Percentiles rank a stretch among this genome's conserved stretches.
Evolutionary conservation across 2,797 vertebrate genomes (phyloP).

Genomic region (Peromyscus melanophrys): DNA sequence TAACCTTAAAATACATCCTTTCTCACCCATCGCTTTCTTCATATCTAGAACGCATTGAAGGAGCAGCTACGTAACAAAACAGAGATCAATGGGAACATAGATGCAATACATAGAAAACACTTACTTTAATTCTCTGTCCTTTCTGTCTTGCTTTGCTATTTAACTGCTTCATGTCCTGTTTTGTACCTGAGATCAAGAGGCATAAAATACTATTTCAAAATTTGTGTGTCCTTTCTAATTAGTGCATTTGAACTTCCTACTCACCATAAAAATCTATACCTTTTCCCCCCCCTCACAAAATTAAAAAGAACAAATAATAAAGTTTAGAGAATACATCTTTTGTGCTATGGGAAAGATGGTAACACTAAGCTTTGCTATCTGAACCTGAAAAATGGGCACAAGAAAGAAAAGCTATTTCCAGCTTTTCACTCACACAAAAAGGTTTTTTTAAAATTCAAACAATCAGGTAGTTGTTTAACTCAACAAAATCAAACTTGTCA

Average conservation of each 20-base stretch:
- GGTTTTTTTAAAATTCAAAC: neutral
- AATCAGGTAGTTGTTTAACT: conserved; percentile 44
- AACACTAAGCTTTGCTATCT: conserved; percentile 19
- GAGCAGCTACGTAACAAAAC: conserved; percentile 83
- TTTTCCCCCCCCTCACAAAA: conserved; percentile 50
- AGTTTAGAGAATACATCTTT: conserved; percentile 37
- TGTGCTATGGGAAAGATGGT: conserved; percentile 26
- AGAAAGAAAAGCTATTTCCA: conserved; percentile 43
- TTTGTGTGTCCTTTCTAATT: conserved; percentile 85
- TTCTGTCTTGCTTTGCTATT: conserved; percentile 89
- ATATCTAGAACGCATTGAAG: conserved; percentile 70
- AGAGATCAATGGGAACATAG: conserved; percentile 87
- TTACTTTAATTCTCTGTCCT: conserved; percentile 88
- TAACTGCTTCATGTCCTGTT: conserved; percentile 88
- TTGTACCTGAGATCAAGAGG: conserved; percentile 89
- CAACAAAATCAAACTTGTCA: conserved; percentile 47
- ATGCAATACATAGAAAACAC: conserved; percentile 85
- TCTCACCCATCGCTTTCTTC: conserved; percentile 73
- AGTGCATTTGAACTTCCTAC: conserved; percentile 81
- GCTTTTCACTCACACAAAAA: conserved; percentile 41
- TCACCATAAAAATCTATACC: conserved; percentile 70
- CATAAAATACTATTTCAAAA: conserved; percentile 90
- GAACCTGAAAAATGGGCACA: conserved; percentile 22
- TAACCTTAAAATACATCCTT: conserved; percentile 68
- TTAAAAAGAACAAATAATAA: conserved; percentile 66